Percentiles rank a stretch among this genome's conserved stretches.
These are phyloP conservation scores for Scaeva pyrastri DNA, from an alignment of 2,888 invertebrate genomes.

Conservation along the genomic window DNA sequence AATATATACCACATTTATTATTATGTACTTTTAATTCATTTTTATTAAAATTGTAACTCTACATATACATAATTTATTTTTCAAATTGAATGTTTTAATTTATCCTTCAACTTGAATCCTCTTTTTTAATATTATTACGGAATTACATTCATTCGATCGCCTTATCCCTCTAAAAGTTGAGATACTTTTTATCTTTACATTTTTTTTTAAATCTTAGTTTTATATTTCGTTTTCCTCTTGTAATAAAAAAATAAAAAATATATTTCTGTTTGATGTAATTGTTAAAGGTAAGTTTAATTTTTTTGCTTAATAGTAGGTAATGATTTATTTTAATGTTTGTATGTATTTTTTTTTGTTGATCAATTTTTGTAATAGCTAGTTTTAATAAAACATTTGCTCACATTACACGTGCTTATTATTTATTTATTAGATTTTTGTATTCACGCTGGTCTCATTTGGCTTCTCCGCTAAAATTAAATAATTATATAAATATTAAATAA, in stretches of 20 bases:
- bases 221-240: conserved; percentile 60
- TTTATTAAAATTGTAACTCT: conserved; percentile 57
- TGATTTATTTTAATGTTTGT: conserved; percentile 33
- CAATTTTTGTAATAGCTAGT: conserved; percentile 56
- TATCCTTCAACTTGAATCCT: conserved; percentile 35
- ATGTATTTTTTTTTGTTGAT: conserved; percentile 31
- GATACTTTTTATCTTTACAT: conserved; percentile 47
- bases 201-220: conserved; percentile 68
- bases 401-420: conserved; percentile 43
- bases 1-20: conserved; percentile 77
- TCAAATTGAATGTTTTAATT: conserved; percentile 50
- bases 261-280: conserved; percentile 71
- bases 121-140: conserved; percentile 55
- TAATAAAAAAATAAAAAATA: conserved; percentile 76
- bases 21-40: conserved; percentile 45
- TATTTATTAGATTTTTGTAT: conserved; percentile 19
- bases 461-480: conserved; percentile 63
- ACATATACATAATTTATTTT: conserved; percentile 44
- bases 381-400: conserved; percentile 62
- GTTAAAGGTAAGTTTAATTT: conserved; percentile 64
- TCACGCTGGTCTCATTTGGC: conserved; percentile 58
- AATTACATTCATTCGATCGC: conserved; percentile 70
- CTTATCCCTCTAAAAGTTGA: conserved; percentile 55
- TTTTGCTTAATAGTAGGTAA: conserved; percentile 59
- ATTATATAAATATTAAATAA: conserved; percentile 50